Conservation (phyloP, 2,113 vertebrate genomes). For the Menidia beryllina region DNA sequence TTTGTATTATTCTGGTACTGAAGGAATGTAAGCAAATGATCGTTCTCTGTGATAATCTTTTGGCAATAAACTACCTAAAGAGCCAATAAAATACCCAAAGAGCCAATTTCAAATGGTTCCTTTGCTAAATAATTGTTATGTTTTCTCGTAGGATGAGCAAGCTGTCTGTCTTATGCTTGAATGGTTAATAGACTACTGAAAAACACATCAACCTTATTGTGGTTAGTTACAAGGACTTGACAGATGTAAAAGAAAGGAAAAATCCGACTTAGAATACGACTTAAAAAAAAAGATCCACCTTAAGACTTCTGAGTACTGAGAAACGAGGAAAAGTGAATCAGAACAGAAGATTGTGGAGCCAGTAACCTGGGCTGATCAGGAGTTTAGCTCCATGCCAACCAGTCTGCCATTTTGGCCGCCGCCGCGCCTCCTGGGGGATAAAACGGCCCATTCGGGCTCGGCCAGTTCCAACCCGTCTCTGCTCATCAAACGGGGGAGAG, state of each 20-base stretch:
- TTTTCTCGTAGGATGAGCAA: background rate
- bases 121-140: background rate
- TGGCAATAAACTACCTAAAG: too few species aligned
- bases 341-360: background rate
- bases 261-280: background rate
- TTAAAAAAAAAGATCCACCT: background rate
- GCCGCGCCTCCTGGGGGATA: constrained; percentile 35
- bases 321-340: background rate
- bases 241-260: background rate
- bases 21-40: background rate
- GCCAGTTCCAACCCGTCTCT: constrained; percentile 70
- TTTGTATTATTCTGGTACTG: background rate
- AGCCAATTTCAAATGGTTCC: background rate
- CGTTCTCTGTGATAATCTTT: too few species aligned
- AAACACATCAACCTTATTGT: background rate
- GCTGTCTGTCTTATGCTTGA: background rate
- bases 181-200: background rate
- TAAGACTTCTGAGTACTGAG: background rate
- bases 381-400: constrained; percentile 12
- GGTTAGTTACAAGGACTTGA: background rate
- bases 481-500: constrained; percentile 64
- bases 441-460: constrained; percentile 35
- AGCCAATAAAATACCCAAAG: too few species aligned
- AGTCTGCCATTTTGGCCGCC: constrained; percentile 10
- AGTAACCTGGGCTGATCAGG: constrained; percentile 3